These are phyloP conservation scores for Aplochiton taeniatus DNA, from an alignment of 2,797 vertebrate genomes.

Conservation along the genomic window DNA sequence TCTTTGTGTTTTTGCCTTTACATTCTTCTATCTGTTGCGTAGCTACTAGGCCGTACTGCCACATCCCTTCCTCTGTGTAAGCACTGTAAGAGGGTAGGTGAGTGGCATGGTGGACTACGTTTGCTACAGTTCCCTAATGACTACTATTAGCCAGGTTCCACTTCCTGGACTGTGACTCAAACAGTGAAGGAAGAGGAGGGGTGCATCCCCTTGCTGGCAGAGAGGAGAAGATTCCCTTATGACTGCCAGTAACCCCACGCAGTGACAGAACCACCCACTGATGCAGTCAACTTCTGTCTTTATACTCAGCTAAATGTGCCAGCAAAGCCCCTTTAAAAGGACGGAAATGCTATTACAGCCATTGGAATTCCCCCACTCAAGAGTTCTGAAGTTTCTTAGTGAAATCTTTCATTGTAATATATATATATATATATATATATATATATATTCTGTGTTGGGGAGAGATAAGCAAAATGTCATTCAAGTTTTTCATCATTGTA, in stretches of 20 bases:
- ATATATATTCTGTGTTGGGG: no score
- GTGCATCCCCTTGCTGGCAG: not conserved
- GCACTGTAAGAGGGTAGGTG: constrained; percentile 36
- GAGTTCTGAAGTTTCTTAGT: constrained; percentile 8
- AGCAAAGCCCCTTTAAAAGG: not conserved
- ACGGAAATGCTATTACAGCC: constrained; percentile 8
- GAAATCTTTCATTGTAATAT: constrained; percentile 23
- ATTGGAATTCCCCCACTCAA: constrained; percentile 13
- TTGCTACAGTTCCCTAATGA: constrained; percentile 46
- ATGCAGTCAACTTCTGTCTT: not conserved
- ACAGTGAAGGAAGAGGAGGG: not conserved
- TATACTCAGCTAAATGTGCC: not conserved
- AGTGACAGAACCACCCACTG: not conserved
- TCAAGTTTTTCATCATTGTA: not conserved
- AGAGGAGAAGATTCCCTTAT: not conserved
- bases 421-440: no score
- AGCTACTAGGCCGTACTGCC: constrained; percentile 28
- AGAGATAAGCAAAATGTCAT: no score
- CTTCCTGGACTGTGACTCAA: constrained; percentile 43
- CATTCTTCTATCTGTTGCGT: constrained; percentile 47
- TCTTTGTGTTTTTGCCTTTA: constrained; percentile 5
- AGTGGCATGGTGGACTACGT: constrained; percentile 46
- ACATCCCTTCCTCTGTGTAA: constrained; percentile 39
- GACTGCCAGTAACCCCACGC: constrained; percentile 5
- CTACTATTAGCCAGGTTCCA: constrained; percentile 38